A percentile compares a stretch with the other conserved stretches of the same genome.
phyloP scores from a whole-genome alignment of 2,113 vertebrate genomes.

The Xenopus borealis region DNA sequence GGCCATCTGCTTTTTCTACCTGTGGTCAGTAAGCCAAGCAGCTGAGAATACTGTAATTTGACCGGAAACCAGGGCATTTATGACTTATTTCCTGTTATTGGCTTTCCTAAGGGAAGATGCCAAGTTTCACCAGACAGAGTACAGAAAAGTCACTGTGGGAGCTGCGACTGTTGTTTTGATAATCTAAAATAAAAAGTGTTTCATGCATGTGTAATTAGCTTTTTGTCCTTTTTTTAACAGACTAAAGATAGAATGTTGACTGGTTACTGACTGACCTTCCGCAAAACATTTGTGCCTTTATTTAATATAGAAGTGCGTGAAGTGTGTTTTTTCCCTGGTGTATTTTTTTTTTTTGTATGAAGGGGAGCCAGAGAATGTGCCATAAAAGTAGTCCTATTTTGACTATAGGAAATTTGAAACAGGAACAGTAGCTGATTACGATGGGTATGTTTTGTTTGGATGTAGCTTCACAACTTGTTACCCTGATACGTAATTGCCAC shows the following conservation, averaged over 20 bases:
- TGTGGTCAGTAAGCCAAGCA: slow-evolving; percentile 52
- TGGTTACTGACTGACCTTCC: neutral
- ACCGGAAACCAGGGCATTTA: slow-evolving; percentile 83
- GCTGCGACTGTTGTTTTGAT: slow-evolving; percentile 43
- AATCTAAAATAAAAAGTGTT: slow-evolving; percentile 7
- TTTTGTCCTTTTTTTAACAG: neutral
- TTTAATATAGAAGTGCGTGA: too few species aligned
- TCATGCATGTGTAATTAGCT: neutral
- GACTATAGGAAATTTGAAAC: too few species aligned
- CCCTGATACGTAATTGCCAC: too few species aligned
- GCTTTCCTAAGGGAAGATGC: slow-evolving; percentile 64
- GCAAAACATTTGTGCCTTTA: neutral
- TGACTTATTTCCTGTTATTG: slow-evolving; percentile 93
- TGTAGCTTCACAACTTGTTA: too few species aligned
- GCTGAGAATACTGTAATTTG: slow-evolving; percentile 60
- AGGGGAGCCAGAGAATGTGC: too few species aligned
- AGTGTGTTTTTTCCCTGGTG: too few species aligned
- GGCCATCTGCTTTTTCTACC: slow-evolving; percentile 62
- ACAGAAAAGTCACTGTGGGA: slow-evolving; percentile 56
- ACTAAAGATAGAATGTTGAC: neutral
- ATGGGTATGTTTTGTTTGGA: too few species aligned
- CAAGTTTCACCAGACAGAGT: slow-evolving; percentile 56
- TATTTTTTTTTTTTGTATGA: too few species aligned
- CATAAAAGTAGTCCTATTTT: too few species aligned
- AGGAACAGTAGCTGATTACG: too few species aligned